phyloP scores from a whole-genome alignment of 2,797 vertebrate genomes.

The Holocentrus rufus region DNA sequence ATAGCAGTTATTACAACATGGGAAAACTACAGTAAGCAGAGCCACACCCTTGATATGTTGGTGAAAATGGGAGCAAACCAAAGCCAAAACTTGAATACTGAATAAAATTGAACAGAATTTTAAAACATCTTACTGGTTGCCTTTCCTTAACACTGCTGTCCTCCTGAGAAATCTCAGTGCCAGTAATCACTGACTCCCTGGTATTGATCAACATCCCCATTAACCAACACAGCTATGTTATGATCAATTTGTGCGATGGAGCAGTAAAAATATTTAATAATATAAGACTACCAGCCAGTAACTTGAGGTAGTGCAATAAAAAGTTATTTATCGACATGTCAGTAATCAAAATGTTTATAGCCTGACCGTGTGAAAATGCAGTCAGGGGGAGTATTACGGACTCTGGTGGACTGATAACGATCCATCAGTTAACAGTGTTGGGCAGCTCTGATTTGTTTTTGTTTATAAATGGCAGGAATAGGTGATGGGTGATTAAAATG shows the following conservation, averaged over 20 bases:
- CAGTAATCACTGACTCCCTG: conserved; percentile 38
- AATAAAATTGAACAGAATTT: no score
- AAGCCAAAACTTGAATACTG: no score
- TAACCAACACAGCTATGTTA: not conserved
- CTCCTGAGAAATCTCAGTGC: conserved; percentile 17
- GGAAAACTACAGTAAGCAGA: no score
- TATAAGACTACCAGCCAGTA: not conserved
- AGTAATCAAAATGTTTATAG: conserved; percentile 14
- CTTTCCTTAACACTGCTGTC: no score
- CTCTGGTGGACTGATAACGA: not conserved
- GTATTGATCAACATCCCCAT: conserved; percentile 16
- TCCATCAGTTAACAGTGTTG: conserved; percentile 5
- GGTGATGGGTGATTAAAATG: conserved; percentile 40
- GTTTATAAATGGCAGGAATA: conserved; percentile 15
- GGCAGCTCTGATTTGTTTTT: not conserved
- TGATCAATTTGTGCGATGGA: not conserved
- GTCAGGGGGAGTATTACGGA: not conserved
- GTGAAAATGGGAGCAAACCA: no score
- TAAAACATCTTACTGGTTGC: no score
- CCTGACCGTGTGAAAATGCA: not conserved
- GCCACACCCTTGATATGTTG: no score
- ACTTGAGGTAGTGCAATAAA: not conserved
- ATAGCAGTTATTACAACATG: no score
- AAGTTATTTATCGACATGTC: conserved; percentile 19
- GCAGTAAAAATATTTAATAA: not conserved